phyloP scores from a whole-genome alignment of 2,113 vertebrate species.

The Rhadina sibilatrix region DNA sequence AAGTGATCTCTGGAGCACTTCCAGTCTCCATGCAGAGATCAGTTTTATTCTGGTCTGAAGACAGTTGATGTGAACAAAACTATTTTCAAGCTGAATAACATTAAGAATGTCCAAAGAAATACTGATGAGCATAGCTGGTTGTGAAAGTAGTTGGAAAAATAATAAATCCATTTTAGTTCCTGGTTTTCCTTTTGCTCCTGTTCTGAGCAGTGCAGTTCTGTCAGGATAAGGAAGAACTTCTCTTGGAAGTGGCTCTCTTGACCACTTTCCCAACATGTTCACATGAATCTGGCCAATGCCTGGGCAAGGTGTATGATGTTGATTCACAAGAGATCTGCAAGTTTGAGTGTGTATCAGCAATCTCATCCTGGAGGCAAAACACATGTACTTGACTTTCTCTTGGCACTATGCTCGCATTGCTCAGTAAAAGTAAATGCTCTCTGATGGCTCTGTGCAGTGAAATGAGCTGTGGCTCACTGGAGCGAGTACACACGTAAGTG shows the following conservation, averaged over 20 bases:
- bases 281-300: neutral
- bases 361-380: conserved; percentile 12
- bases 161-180: neutral
- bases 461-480: neutral
- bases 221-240: neutral
- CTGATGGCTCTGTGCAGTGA: neutral
- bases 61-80: neutral
- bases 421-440: neutral
- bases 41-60: neutral
- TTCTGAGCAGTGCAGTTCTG: neutral
- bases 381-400: neutral
- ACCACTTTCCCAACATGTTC: neutral
- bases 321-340: neutral
- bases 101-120: neutral
- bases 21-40: neutral
- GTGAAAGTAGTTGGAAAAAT: neutral
- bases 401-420: neutral
- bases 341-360: neutral
- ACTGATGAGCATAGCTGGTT: neutral
- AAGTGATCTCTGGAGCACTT: neutral
- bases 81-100: neutral
- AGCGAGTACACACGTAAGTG: neutral
- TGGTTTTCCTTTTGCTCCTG: neutral
- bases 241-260: neutral
- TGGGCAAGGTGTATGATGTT: neutral